phyloP scores from a whole-genome alignment of 1,140 invertebrate genomes.

The Marisa cornuarietis region DNA sequence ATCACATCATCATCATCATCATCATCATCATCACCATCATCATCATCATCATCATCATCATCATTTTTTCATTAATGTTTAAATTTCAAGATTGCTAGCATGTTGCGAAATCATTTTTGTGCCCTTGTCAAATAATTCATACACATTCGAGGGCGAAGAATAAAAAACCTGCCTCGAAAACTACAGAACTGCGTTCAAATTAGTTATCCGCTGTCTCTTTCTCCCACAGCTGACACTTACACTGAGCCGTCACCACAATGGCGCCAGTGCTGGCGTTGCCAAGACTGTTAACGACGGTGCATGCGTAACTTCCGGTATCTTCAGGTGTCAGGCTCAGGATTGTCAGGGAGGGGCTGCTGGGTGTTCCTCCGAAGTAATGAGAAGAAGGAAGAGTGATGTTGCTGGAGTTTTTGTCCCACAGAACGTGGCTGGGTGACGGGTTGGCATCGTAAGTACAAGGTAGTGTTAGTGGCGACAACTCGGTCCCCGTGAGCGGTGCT shows the following conservation, averaged over 20 bases:
- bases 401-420: slow-evolving; percentile 2
- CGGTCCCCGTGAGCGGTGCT: not conserved
- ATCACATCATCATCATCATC: not conserved
- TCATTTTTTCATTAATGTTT: too few relatives aligned
- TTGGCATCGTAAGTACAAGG: slow-evolving; percentile 11
- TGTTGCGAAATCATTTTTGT: too few relatives aligned
- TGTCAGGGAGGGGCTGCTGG: slow-evolving; percentile 4
- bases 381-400: not conserved
- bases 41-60: too few relatives aligned
- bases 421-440: not conserved
- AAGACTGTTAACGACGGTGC: not conserved
- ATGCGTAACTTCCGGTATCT: slow-evolving; percentile 15
- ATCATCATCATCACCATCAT: too few relatives aligned
- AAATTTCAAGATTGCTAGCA: too few relatives aligned
- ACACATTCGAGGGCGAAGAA: too few relatives aligned
- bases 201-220: too few relatives aligned
- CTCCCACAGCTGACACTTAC: not conserved
- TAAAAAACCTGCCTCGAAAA: too few relatives aligned
- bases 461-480: not conserved
- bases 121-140: too few relatives aligned
- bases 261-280: not conserved
- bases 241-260: not conserved
- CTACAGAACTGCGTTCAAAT: too few relatives aligned
- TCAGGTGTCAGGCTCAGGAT: not conserved
- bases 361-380: slow-evolving; percentile 8